phyloP scores from a whole-genome alignment of 1,140 invertebrate genomes.

The Metaphire vulgaris region DNA sequence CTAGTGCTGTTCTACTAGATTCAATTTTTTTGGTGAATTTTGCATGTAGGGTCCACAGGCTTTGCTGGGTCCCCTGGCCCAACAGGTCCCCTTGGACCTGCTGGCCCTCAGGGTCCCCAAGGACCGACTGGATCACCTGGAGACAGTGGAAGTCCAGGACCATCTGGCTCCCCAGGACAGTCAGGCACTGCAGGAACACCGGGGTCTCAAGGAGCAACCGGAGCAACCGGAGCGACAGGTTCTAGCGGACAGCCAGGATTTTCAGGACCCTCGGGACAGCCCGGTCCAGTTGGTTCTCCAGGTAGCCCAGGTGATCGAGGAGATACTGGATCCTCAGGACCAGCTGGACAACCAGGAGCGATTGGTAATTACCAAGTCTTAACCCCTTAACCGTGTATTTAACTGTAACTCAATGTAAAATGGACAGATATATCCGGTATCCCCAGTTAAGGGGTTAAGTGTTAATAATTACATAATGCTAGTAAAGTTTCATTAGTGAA shows the following conservation, averaged over 20 bases:
- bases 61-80: conserved; percentile 9
- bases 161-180: not conserved
- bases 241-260: conserved; percentile 12
- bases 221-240: conserved; percentile 9
- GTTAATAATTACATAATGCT: not conserved
- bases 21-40: too few relatives aligned
- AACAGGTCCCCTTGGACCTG: conserved; percentile 15
- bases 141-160: conserved; percentile 1
- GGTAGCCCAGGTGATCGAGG: not conserved
- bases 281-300: conserved; percentile 37
- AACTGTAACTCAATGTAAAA: too few relatives aligned
- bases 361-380: too few relatives aligned
- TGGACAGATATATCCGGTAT: not conserved
- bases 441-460: conserved; percentile 1
- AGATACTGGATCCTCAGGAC: conserved; percentile 33
- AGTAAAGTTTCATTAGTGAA: not conserved
- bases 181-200: not conserved
- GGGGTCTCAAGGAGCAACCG: conserved; percentile 6
- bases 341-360: conserved; percentile 45
- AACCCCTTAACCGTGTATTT: too few relatives aligned
- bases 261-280: conserved; percentile 20
- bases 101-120: conserved; percentile 7
- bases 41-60: conserved; percentile 5
- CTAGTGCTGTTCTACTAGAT: too few relatives aligned
- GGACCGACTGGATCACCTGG: conserved; percentile 19